These are phyloP conservation scores for Myathropa florea DNA, from an alignment of 2,888 invertebrate species.

Conservation along the genomic window DNA sequence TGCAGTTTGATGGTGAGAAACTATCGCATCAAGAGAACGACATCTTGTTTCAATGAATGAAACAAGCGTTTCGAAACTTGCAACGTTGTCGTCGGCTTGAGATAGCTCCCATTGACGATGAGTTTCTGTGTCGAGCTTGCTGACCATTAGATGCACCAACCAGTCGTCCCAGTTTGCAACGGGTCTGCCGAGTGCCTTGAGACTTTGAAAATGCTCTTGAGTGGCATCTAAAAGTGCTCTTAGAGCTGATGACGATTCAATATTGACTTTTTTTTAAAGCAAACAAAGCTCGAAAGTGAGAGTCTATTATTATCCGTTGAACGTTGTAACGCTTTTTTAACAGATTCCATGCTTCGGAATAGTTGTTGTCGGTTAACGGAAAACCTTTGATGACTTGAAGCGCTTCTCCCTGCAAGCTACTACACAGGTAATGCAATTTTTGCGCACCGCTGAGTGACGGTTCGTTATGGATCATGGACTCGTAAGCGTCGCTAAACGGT, in stretches of 20 bases:
- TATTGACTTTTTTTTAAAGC: not conserved
- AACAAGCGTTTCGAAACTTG: conserved; percentile 8
- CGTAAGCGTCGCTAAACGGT: conserved; percentile 42
- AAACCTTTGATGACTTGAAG: conserved; percentile 29
- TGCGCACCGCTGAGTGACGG: not conserved
- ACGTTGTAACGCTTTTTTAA: conserved; percentile 36
- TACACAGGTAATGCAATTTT: conserved; percentile 42
- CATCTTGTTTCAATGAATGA: conserved; percentile 7
- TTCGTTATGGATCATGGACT: conserved; percentile 32
- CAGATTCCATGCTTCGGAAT: conserved; percentile 9
- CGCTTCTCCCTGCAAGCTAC: conserved; percentile 32
- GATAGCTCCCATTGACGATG: conserved; percentile 57
- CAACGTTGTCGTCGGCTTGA: conserved; percentile 21
- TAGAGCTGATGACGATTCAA: conserved; percentile 18
- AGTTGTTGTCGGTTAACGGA: conserved; percentile 11
- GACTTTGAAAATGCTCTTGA: conserved; percentile 17
- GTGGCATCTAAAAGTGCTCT: conserved; percentile 8
- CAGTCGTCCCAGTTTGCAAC: conserved; percentile 52
- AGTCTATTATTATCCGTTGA: conserved; percentile 28
- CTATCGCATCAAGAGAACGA: not conserved
- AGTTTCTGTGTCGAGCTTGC: conserved; percentile 46
- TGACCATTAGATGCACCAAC: conserved; percentile 24
- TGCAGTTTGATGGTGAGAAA: not conserved
- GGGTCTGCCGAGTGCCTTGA: conserved; percentile 9
- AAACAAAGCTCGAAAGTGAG: conserved; percentile 19